Evolutionary conservation across 1,140 invertebrate genomes (phyloP), one percentile per base, ranked within the genome.

Genomic region (Conopomorpha cramerella): DNA sequence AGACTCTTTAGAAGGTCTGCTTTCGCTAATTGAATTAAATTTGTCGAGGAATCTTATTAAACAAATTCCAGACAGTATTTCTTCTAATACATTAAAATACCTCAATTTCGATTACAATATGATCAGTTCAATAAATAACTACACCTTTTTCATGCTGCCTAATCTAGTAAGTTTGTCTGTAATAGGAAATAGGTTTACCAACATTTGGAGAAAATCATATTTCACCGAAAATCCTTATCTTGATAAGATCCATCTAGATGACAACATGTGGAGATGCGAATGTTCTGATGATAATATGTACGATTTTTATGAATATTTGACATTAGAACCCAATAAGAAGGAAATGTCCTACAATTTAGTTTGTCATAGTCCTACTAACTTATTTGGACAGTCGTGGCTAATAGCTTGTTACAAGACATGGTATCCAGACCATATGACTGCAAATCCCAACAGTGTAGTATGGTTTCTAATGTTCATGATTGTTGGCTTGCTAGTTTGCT

Each of bases 261-360:
- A 88, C 34, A 90, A 90, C 67, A 86, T 85, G 38, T 90, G 87
- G 87, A 64, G 82, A 36, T 89, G 88, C 53, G 82, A 88, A 37
- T 89, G 87, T 42, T 43, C 49, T 3, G 80, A 79, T 43, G 36
- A 48, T 0, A 67, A 82, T 26, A 74, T 88, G 43, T 74, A 79
- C 36, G 57, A 78, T 14, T 81, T 84, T 43, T 87, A 82, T 39
- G 65, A 80, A 30, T 88, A 67, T 54, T 49, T 89, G 7, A 83
- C 77, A 0, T 53, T 77, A 14, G 71, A 79, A 37, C 78, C 82
- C n/a, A 63, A 76, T n/a, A 84, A 83, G 55, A 80, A 82, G 34
- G 68, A 73, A 51, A 62, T 72, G 41, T 68, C 62, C 0, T 66
- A 60, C 31, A 73, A 61, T 38, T 46, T 79, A 30, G 46, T 68